phyloP scores from a whole-genome alignment of 2,797 vertebrate species.

The Acrossocheilus wenchowensis region DNA sequence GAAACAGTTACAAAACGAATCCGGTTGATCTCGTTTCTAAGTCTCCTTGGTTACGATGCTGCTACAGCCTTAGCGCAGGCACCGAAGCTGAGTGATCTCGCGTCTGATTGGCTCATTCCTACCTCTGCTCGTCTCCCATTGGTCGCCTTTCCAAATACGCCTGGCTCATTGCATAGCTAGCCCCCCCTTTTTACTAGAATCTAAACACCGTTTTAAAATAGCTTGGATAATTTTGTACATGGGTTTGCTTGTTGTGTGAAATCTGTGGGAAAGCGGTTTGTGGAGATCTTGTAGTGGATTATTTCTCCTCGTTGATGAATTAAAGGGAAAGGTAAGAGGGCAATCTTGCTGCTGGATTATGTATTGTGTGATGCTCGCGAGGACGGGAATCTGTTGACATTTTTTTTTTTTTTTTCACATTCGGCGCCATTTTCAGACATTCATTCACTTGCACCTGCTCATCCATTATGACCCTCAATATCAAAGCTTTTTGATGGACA shows the following conservation, averaged over 20 bases:
- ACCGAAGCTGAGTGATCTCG: constrained; percentile 50
- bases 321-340: constrained; percentile 69
- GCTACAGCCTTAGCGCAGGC: constrained; percentile 62
- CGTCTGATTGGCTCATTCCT: constrained; percentile 69
- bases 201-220: constrained; percentile 68
- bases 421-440: constrained; percentile 81
- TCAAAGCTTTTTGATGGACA: constrained; percentile 19
- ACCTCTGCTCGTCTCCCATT: constrained; percentile 63
- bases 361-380: constrained; percentile 63
- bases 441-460: constrained; percentile 63
- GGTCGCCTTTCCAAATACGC: constrained; percentile 64
- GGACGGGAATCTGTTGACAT: constrained; percentile 68
- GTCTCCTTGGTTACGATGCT: constrained; percentile 72
- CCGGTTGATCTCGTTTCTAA: constrained; percentile 51
- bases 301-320: constrained; percentile 49
- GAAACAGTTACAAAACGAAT: constrained; percentile 13
- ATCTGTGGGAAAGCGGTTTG: constrained; percentile 38
- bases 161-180: constrained; percentile 69
- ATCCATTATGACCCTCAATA: constrained; percentile 15
- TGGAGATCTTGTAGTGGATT: constrained; percentile 44
- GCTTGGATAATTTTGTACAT: constrained; percentile 61
- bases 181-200: constrained; percentile 61
- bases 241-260: constrained; percentile 54
- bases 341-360: constrained; percentile 43
- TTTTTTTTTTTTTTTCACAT: constrained; percentile 62